phyloP scores from a whole-genome alignment of 2,888 invertebrate species.

The Orchesellides sinensis region DNA sequence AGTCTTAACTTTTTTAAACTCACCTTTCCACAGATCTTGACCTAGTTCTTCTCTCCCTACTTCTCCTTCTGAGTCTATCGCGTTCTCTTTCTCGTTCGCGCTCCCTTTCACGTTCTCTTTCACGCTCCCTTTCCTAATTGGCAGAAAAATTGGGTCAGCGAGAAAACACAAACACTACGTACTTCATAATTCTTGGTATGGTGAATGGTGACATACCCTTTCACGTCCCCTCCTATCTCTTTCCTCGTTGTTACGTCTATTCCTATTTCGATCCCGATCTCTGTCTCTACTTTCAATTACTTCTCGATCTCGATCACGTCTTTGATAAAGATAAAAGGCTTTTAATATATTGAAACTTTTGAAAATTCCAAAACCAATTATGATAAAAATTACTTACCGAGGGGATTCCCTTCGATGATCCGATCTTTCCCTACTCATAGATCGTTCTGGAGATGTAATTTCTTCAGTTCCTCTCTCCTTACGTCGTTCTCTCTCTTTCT shows the following conservation, averaged over 20 bases:
- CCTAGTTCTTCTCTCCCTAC: conserved; percentile 75
- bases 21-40: conserved; percentile 73
- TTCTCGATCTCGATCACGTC: conserved; percentile 75
- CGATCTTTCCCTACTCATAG: conserved; percentile 59
- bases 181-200: not conserved
- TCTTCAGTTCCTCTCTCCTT: conserved; percentile 75
- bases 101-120: conserved; percentile 77
- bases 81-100: conserved; percentile 79
- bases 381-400: conserved; percentile 14
- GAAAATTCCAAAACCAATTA: not conserved
- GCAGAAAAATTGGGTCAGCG: not conserved
- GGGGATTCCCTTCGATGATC: conserved; percentile 43
- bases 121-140: conserved; percentile 75
- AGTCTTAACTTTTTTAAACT: conserved; percentile 71
- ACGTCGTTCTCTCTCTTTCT: conserved; percentile 77
- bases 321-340: not conserved
- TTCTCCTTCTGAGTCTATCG: conserved; percentile 79
- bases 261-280: conserved; percentile 41
- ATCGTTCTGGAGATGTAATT: conserved; percentile 75
- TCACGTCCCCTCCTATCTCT: conserved; percentile 57
- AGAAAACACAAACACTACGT: not conserved
- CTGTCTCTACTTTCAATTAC: conserved; percentile 4
- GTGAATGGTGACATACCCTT: conserved; percentile 5
- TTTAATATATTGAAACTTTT: not conserved
- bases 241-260: conserved; percentile 57